phyloP scores from a whole-genome alignment of 2,888 invertebrate species.

The Cheilosia vulpina region DNA sequence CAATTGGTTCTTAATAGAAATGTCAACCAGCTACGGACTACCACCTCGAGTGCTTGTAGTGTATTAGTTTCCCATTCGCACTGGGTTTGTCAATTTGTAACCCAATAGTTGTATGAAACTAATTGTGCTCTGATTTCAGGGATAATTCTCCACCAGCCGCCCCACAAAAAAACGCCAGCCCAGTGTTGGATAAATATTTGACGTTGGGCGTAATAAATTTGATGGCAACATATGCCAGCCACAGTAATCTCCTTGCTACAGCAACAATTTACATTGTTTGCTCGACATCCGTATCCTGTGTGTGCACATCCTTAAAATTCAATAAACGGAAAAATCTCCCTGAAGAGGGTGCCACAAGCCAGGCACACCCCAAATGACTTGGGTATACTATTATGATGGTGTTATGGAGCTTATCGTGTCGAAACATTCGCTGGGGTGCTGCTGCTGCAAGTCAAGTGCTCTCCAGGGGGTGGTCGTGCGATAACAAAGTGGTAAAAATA shows the following conservation, averaged over 20 bases:
- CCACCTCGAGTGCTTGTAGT: conserved; percentile 23
- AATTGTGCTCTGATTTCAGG: conserved; percentile 63
- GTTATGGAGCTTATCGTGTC: conserved; percentile 71
- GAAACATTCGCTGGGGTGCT: conserved; percentile 55
- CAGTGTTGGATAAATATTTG: conserved; percentile 47
- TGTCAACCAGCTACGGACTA: conserved; percentile 53
- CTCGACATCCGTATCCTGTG: conserved; percentile 35
- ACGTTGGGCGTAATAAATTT: conserved; percentile 63
- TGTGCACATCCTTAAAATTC: conserved; percentile 70
- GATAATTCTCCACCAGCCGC: background rate
- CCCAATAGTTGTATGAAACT: conserved; percentile 57
- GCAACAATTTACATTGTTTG: conserved; percentile 65
- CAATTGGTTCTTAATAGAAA: conserved; percentile 52
- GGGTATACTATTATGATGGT: background rate
- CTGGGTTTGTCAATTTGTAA: conserved; percentile 64
- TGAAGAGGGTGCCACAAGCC: conserved; percentile 43
- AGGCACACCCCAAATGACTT: conserved; percentile 39
- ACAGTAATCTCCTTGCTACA: conserved; percentile 60
- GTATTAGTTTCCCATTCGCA: conserved; percentile 64
- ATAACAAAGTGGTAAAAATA: conserved; percentile 74
- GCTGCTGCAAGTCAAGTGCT: conserved; percentile 38
- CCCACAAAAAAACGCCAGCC: background rate
- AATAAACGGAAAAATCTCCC: conserved; percentile 65
- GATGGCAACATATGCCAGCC: conserved; percentile 63
- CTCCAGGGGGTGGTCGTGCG: conserved; percentile 62